These are phyloP conservation scores for Apis cerana DNA, from an alignment of 1,140 invertebrate species.

Conservation along the genomic window DNA sequence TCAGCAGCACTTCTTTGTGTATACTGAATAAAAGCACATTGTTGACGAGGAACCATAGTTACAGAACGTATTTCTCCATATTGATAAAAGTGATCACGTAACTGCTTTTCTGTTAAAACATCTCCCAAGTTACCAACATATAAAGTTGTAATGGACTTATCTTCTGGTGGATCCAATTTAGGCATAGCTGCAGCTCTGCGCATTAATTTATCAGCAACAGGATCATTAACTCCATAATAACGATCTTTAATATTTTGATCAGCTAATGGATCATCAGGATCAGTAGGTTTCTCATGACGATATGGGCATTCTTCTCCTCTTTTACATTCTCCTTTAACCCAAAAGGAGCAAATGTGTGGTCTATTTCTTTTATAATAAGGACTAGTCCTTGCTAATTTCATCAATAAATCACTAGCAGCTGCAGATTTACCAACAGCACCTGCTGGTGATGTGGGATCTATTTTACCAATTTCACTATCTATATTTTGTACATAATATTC, in stretches of 20 bases:
- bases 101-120: constrained; percentile 93
- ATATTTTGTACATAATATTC: constrained; percentile 99
- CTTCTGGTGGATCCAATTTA: constrained; percentile 96
- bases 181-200: constrained; percentile 96
- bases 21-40: constrained; percentile 99
- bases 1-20: constrained; percentile 95
- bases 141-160: constrained; percentile 97
- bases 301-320: constrained; percentile 99
- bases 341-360: constrained; percentile 99
- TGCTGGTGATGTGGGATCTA: constrained; percentile 84
- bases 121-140: constrained; percentile 97
- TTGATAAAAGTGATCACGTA: constrained; percentile 97
- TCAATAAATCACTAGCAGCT: constrained; percentile 93
- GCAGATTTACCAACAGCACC: constrained; percentile 87
- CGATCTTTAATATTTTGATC: constrained; percentile 99
- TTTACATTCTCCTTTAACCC: constrained; percentile 99
- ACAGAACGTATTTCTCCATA: constrained; percentile 99
- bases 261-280: constrained; percentile 99
- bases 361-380: constrained; percentile 99
- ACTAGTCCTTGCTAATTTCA: constrained; percentile 97
- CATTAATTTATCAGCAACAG: constrained; percentile 98
- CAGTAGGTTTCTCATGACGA: constrained; percentile 99
- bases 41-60: constrained; percentile 94
- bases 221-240: constrained; percentile 99
- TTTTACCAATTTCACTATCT: constrained; percentile 87